Base-by-base conservation (phyloP, 1,140 invertebrate species). In the Nilaparvata lugens region DNA sequence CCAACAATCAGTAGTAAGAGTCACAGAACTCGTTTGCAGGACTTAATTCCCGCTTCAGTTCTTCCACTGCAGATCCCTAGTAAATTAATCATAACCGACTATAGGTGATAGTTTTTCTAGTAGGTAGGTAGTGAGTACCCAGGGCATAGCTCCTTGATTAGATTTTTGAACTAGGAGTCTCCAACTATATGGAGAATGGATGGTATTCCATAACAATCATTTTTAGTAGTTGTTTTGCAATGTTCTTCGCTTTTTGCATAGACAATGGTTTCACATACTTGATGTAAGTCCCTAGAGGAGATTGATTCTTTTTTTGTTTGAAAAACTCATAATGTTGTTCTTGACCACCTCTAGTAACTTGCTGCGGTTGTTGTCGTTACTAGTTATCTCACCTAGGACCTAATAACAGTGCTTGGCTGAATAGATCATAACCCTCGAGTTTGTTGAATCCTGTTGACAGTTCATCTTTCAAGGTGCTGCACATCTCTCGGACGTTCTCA, bases 181-280 rank as follows among this genome's bases (percentile, higher is more conserved):
- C 68, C 65, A 1, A 69, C 66, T 14, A 68, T n/a, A n/a, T 52
- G 48, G 56, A 54, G 31, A 67, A 64, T 23, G 64, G 64, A 58
- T 67, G 62, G 56, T 66, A 64, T 18, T 67, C 68, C 56, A 65
- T 67, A 9, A 56, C 35, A 31, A 68, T 60, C 68, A 67, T 67
- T 45, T 63, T 65, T 28, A 62, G 55, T 21, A 66, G 28, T 48
- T 68, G 64, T 31, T 40, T 23, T 40, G 65, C 63, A 23, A 69
- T 43, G 13, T 35, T 43, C 45, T 45, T 52, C 14, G 11, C n/a
- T 24, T 61, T 54, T 16, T 16, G 21, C 9, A 61, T 6, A 54
- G 52, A 61, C 52, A 61, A 13, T 13, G 52, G 58, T 38, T 53
- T 55, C n/a, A 52, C 51, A 19, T 52, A 18, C 2, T 19, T 25